Evolutionary conservation across 2,113 vertebrate genomes (phyloP), one percentile per base, ranked within the genome.

Genomic region (Epinephelus cyanopodus): DNA sequence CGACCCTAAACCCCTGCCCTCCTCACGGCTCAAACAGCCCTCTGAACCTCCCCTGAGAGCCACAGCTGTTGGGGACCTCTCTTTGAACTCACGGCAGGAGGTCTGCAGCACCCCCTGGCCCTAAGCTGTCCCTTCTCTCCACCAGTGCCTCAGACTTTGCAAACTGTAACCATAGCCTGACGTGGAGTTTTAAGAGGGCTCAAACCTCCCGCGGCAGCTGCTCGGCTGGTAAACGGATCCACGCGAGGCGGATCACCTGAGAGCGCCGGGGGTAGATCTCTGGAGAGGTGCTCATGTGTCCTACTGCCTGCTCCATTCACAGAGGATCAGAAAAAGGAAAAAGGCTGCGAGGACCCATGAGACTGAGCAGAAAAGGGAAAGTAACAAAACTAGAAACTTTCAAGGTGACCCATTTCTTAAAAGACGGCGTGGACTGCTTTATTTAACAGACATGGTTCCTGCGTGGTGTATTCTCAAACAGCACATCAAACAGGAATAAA

Each of bases 51-150:
- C 89, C 76, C 69, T 48, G 90, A 89, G 94, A 93, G 71, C 73
- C 86, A 91, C 94, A 94, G 94, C 94, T 95, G 94, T 85, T 75
- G 84, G 81, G 91, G 89, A 93, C 94, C 95, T 94, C 90, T 91
- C 84, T 85, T 83, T 96, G 94, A 95, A 95, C 94, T 72, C 94
- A 83, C 82, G 29, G 92, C 89, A 90, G 93, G 89, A 92, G 93
- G 90, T 85, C 89, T 74, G 69, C 67, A 56, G 73, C 79, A 85
- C 72, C 76, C 69, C 78, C 83, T 39, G 87, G 75, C 69, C 85
- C 50, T 83, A 76, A 84, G 74, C 68, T 57, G 54, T 61, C 71
- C 81, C 58, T 84, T 61, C 74, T 80, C 82, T 82, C 50, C 84
- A 79, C 77, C 65, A 23, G 76, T 74, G 53, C 81, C 67, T 77